A percentile compares a stretch with the other conserved stretches of the same genome.
These are phyloP conservation scores for Spilosoma lubricipeda DNA, from an alignment of 2,888 invertebrate species.

Conservation along the genomic window DNA sequence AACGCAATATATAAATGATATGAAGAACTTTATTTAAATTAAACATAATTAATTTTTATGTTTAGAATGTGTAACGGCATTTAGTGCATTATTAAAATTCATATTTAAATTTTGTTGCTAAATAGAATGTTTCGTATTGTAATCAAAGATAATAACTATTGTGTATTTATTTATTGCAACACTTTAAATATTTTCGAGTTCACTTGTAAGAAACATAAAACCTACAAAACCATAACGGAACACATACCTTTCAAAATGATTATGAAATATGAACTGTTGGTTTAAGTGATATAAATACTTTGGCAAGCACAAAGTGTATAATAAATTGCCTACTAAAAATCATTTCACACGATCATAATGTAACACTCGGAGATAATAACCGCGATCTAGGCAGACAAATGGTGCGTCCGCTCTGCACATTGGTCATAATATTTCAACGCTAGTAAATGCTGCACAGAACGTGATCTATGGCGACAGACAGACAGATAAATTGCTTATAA, in stretches of 20 bases:
- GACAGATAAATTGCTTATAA: slow-evolving; percentile 85
- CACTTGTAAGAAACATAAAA: background rate
- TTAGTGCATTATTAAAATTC: slow-evolving; percentile 29
- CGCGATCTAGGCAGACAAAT: slow-evolving; percentile 62
- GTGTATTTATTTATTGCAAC: background rate
- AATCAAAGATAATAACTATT: slow-evolving; percentile 25
- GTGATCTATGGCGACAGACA: slow-evolving; percentile 83
- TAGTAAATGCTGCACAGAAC: slow-evolving; percentile 70
- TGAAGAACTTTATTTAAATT: slow-evolving; percentile 35
- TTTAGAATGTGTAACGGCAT: slow-evolving; percentile 39
- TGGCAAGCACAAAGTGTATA: slow-evolving; percentile 11
- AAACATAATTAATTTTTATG: slow-evolving; percentile 35
- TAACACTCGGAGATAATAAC: slow-evolving; percentile 43
- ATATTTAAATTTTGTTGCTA: slow-evolving; percentile 28
- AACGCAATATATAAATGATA: slow-evolving; percentile 31
- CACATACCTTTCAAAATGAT: background rate
- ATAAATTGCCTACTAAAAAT: slow-evolving; percentile 30
- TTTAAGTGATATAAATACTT: slow-evolving; percentile 18
- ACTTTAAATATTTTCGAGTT: background rate
- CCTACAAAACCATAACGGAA: background rate
- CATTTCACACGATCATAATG: slow-evolving; percentile 29
- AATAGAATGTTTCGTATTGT: slow-evolving; percentile 28
- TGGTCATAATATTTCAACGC: slow-evolving; percentile 81
- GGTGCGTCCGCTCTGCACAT: slow-evolving; percentile 61
- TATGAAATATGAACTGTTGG: slow-evolving; percentile 10